Base-by-base conservation (phyloP, 2,888 invertebrate genomes). In the Eristalis tenax region DNA sequence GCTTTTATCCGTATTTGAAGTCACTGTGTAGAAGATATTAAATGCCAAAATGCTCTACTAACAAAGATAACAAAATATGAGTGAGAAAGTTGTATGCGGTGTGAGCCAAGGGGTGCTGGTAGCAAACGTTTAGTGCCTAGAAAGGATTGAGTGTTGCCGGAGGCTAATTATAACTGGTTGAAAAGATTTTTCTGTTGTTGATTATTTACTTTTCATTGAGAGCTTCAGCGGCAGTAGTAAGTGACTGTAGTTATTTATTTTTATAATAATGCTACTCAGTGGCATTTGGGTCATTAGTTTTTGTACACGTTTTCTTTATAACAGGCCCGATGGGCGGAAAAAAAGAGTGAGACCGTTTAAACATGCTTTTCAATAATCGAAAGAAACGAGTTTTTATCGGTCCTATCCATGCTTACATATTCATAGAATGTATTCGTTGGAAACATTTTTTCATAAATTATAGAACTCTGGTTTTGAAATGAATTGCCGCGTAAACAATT, bases 51-150 rank as follows among this genome's bases (percentile, higher is more conserved):
- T 43, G 43, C 18, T n/a, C 43, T n/a, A n/a, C 43, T 43, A 73
- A 65, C 56, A 13, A 75, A 70, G 74, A 76, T 76, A 71, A 61
- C 66, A 57, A 84, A 15, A 75, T 13, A 57, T 23, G 13, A 56
- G 32, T 61, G 65, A 32, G 28, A 26, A 23, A 59, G 8, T 26
- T n/a, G 28, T 22, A 11, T 23, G 28, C 50, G 26, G 69, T 77
- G 69, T 63, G 32, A 50, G 63, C 61, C 23, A 11, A 61, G n/a
- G 11, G 22, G 68, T 77, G 50, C n/a, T 50, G 6, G 35, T 69
- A 61, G 50, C 61, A 22, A 50, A 18, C 32, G 28, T 38, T 75
- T 59, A 74, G 74, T 64, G 40, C 40, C 66, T 57, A n/a, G 23
- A 35, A 40, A 69, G 23, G 22, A 38, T 28, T 68, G 18, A 43